Base-by-base conservation (phyloP, 2,113 vertebrate species). In the Blennius ocellaris region DNA sequence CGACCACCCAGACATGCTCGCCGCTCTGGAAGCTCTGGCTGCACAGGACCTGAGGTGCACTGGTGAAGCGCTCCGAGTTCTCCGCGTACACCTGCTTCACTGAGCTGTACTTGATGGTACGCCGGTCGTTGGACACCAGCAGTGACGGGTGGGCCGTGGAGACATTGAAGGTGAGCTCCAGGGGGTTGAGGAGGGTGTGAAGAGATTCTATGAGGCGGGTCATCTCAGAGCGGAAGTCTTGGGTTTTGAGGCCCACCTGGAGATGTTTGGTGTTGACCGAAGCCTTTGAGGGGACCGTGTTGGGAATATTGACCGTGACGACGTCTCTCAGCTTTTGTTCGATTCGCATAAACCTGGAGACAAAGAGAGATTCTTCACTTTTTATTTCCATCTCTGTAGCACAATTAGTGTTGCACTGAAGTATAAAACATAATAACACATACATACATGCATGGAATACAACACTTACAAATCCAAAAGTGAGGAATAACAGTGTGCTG, bases 1-100 rank as follows among this genome's bases (percentile, higher is more conserved):
- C 92, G 15, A 93, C 89, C 57, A 87, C 83, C 92, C 92, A 93
- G 1, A 92, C 12, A 2, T 94, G 91, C 30, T 83, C 78, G 0
- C 90, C 92, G 0, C 56, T 6, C 0, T 88, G 87, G 74, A 94
- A 92, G 11, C 88, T 78, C 74, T 94, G 89, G 61, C 38, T 59
- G 70, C 90, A 94, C 47, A 93, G 65, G 43, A 92, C 69, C 87
- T 94, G 92, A 7, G 87, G 69, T 0, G 58, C 74, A 0, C 53
- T 87, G 3, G 63, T 65, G 30, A 93, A 93, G 3, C 92, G 89
- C 54, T 93, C 92, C 0, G 76, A 48, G 71, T 91, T 81, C 8
- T 93, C 91, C 1, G 11, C 7, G 2, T 88, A 77, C 0, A 50
- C 5, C 78, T 89, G 90, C 77, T 86, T 89, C 55, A 36, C 44